Conservation (phyloP, 2,797 vertebrate genomes). For the Micromesistius poutassou region DNA sequence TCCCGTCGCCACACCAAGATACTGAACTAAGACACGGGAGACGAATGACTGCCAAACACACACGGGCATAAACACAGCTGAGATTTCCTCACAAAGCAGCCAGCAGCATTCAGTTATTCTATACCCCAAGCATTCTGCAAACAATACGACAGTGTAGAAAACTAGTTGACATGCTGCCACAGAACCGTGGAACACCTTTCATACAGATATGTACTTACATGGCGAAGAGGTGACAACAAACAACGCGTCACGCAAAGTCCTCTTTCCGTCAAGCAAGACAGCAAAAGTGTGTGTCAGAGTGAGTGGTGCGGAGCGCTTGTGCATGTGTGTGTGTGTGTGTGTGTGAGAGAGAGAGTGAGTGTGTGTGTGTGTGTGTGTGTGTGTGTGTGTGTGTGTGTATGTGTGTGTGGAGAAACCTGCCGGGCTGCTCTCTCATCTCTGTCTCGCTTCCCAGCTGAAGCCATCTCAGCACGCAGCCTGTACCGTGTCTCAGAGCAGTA, state of each 20-base stretch:
- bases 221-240: background rate
- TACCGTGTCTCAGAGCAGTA: background rate
- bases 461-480: background rate
- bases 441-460: background rate
- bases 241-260: background rate
- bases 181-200: background rate
- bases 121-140: background rate
- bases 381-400: background rate
- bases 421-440: constrained; percentile 2
- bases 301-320: too few relatives aligned
- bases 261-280: background rate
- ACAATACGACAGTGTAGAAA: background rate
- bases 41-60: background rate
- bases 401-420: background rate
- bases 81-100: too few relatives aligned
- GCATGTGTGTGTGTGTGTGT: too few relatives aligned
- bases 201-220: background rate
- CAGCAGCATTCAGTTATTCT: background rate
- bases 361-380: too few relatives aligned
- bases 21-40: too few relatives aligned
- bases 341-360: too few relatives aligned
- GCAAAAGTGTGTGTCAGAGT: background rate
- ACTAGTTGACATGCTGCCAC: background rate
- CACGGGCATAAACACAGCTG: background rate
- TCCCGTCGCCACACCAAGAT: background rate